phyloP scores from a whole-genome alignment of 1,140 invertebrate genomes.

The Eciton burchellii region DNA sequence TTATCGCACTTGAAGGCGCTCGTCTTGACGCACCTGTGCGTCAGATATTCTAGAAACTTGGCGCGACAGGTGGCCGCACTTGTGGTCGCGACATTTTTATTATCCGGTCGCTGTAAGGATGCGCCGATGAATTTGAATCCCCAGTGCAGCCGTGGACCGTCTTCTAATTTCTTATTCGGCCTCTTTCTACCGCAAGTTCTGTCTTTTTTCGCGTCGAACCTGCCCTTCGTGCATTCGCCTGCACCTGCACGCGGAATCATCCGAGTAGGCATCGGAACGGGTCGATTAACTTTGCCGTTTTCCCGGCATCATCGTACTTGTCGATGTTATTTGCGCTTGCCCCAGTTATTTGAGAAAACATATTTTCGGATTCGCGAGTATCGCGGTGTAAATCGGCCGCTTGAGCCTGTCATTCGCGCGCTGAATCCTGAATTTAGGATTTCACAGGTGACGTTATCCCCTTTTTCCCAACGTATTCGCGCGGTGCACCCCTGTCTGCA shows the following conservation, averaged over 20 bases:
- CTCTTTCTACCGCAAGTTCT: neutral
- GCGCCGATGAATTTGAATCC: constrained; percentile 47
- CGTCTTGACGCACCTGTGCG: constrained; percentile 34
- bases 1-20: constrained; percentile 35
- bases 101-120: constrained; percentile 15
- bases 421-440: neutral
- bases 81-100: constrained; percentile 27
- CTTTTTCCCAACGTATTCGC: constrained; percentile 30
- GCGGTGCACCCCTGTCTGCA: constrained; percentile 53
- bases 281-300: constrained; percentile 9
- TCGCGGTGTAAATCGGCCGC: neutral
- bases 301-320: neutral
- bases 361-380: neutral
- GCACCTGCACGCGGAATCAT: constrained; percentile 12
- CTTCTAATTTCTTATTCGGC: constrained; percentile 24
- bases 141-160: constrained; percentile 16
- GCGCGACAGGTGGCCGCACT: constrained; percentile 48
- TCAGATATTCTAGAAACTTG: constrained; percentile 38
- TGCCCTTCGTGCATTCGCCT: neutral
- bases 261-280: neutral
- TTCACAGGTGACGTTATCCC: constrained; percentile 19
- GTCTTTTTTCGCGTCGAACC: neutral
- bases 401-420: neutral
- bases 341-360: neutral
- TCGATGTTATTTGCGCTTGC: neutral